A percentile compares a stretch with the other conserved stretches of the same genome.
Evolutionary conservation across 2,797 vertebrate genomes (phyloP).

Genomic region (Clarias pachynema): DNA sequence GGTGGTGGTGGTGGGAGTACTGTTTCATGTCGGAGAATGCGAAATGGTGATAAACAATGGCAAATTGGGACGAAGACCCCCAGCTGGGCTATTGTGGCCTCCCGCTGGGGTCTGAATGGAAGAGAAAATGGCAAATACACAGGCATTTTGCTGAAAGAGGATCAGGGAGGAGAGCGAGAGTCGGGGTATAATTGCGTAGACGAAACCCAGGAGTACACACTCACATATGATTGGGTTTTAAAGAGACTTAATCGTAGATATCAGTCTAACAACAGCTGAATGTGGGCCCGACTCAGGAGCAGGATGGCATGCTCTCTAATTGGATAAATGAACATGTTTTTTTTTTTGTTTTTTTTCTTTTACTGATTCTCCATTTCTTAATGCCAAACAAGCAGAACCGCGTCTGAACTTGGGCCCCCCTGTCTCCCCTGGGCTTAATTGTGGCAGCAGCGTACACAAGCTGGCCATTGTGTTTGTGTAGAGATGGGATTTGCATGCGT

Average conservation of each 20-base stretch:
- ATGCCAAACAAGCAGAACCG: slow-evolving; percentile 32
- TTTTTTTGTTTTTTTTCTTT: not conserved
- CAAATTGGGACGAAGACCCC: slow-evolving; percentile 80
- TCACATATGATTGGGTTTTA: not conserved
- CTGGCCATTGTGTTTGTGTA: slow-evolving; percentile 74
- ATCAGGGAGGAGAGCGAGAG: slow-evolving; percentile 19
- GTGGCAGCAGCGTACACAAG: slow-evolving; percentile 64
- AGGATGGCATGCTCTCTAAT: slow-evolving; percentile 25
- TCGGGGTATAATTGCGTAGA: not conserved
- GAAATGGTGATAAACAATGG: slow-evolving; percentile 80
- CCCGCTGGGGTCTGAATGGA: slow-evolving; percentile 61
- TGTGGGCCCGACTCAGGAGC: not conserved
- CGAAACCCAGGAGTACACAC: not conserved
- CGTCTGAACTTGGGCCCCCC: slow-evolving; percentile 43
- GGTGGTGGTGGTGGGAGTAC: slow-evolving; percentile 53
- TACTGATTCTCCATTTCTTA: slow-evolving; percentile 36
- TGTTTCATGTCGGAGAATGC: slow-evolving; percentile 68
- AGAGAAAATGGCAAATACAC: slow-evolving; percentile 58
- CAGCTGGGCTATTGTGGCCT: slow-evolving; percentile 69
- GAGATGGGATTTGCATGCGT: slow-evolving; percentile 82
- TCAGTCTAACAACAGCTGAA: not conserved
- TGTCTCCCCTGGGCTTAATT: slow-evolving; percentile 21
- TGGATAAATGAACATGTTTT: slow-evolving; percentile 37
- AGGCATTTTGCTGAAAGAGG: slow-evolving; percentile 34
- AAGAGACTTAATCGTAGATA: not conserved